A percentile compares a stretch with the other conserved stretches of the same genome.
Evolutionary conservation across 2,888 invertebrate species (phyloP).

Genomic region (Caenorhabditis sp.): DNA sequence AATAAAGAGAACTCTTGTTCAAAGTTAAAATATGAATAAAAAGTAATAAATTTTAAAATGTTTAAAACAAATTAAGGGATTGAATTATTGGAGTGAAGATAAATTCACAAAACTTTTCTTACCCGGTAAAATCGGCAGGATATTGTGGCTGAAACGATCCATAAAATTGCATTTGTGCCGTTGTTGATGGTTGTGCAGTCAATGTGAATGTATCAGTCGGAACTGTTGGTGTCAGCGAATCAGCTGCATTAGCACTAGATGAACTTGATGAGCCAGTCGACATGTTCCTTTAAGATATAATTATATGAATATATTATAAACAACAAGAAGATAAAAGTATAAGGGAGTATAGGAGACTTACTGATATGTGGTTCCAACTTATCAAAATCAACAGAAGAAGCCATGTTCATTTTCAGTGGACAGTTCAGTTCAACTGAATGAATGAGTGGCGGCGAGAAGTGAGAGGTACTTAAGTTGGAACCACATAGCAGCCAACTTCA

Average conservation of each 20-base stretch:
- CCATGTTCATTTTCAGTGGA: not conserved
- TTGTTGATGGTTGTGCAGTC: slow-evolving; percentile 15
- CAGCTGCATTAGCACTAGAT: slow-evolving; percentile 14
- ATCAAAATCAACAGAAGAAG: slow-evolving; percentile 38
- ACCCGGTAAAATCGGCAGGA: slow-evolving; percentile 26
- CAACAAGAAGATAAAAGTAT: not conserved
- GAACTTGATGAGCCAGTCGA: slow-evolving; percentile 38
- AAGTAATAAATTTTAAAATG: too few relatives aligned
- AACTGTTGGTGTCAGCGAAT: slow-evolving; percentile 11
- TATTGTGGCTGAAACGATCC: slow-evolving; percentile 20
- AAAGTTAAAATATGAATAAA: too few relatives aligned
- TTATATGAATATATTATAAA: not conserved
- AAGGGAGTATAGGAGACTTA: not conserved
- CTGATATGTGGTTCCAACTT: slow-evolving; percentile 19
- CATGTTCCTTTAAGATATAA: slow-evolving; percentile 17
- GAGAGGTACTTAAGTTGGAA: not conserved
- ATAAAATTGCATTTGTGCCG: slow-evolving; percentile 28
- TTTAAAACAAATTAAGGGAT: too few relatives aligned
- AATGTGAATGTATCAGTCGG: slow-evolving; percentile 11
- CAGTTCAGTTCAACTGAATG: not conserved
- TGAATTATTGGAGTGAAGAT: too few relatives aligned
- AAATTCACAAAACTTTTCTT: too few relatives aligned
- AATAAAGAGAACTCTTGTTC: too few relatives aligned
- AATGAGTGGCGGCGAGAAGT: slow-evolving; percentile 3
- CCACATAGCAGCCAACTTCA: not conserved